Conservation (phyloP, 2,797 vertebrate genomes). For the Chloroceryle inda region DNA sequence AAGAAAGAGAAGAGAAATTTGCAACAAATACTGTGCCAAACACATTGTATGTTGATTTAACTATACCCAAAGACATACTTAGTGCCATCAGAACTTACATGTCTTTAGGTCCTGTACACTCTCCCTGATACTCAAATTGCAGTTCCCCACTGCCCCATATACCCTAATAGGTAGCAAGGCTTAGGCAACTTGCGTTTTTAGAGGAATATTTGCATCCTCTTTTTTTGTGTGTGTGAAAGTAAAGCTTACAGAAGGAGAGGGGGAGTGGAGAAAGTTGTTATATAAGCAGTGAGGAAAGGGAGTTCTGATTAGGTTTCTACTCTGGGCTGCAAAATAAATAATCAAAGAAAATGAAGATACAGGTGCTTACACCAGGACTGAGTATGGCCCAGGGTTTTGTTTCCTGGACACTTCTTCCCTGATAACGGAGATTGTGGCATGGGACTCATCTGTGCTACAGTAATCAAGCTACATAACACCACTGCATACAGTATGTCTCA, state of each 20-base stretch:
- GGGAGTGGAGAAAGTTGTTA: slow-evolving; percentile 18
- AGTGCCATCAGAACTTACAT: neutral
- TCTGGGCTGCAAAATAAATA: slow-evolving; percentile 6
- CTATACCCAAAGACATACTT: neutral
- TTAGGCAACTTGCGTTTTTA: neutral
- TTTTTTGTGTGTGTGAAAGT: neutral
- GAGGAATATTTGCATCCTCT: neutral
- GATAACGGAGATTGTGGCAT: neutral
- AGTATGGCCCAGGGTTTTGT: neutral
- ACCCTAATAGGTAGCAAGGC: neutral
- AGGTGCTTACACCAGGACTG: neutral
- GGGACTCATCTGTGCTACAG: neutral
- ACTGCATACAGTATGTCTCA: neutral
- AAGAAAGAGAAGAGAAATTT: slow-evolving; percentile 25
- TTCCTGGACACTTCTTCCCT: neutral
- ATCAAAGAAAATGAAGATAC: neutral
- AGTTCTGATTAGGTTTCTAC: slow-evolving; percentile 17
- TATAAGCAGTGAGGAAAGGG: slow-evolving; percentile 1
- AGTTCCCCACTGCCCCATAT: neutral
- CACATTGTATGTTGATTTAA: neutral
- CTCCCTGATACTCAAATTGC: neutral
- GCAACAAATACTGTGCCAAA: neutral
- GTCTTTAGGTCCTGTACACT: neutral
- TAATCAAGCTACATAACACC: neutral
- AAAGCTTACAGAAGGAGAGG: slow-evolving; percentile 41